These are phyloP conservation scores for Lissonota sp. DNA, from an alignment of 2,888 invertebrate species.

Conservation along the genomic window DNA sequence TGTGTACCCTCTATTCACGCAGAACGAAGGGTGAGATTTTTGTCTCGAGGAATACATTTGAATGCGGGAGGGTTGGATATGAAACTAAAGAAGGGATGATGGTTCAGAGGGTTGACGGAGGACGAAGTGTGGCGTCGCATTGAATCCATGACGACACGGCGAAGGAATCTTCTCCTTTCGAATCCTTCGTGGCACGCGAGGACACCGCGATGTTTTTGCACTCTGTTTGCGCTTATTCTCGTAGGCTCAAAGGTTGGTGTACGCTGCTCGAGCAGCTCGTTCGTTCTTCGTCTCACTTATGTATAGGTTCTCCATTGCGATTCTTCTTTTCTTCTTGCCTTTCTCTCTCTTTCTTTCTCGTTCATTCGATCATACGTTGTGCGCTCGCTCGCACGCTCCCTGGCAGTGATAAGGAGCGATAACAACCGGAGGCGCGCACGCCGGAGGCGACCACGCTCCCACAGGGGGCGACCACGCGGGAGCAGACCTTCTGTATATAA, in stretches of 20 bases:
- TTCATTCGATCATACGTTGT: conserved; percentile 3
- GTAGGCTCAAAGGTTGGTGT: conserved; percentile 73
- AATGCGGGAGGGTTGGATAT: too few species aligned
- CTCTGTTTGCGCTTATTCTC: conserved; percentile 15
- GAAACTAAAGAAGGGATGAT: too few species aligned
- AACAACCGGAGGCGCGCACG: conserved; percentile 46
- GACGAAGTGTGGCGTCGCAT: conserved; percentile 71
- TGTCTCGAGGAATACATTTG: too few species aligned
- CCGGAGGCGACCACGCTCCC: conserved; percentile 47
- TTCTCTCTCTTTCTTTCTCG: conserved; percentile 12
- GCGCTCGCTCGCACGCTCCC: conserved; percentile 57
- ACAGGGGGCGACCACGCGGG: conserved; percentile 36
- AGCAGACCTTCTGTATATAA: too few species aligned
- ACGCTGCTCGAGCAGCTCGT: conserved; percentile 41
- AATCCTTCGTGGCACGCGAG: conserved; percentile 74
- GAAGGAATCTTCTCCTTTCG: conserved; percentile 78
- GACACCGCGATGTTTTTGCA: conserved; percentile 64
- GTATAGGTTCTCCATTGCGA: conserved; percentile 5
- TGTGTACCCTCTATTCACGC: too few species aligned
- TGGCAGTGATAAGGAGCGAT: conserved; percentile 60
- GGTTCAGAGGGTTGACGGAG: background rate
- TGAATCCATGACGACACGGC: conserved; percentile 78
- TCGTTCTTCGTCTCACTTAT: conserved; percentile 38
- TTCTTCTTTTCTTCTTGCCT: background rate
- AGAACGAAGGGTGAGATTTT: too few species aligned